Base-by-base conservation (phyloP, 2,888 invertebrate genomes). In the Acanthacorydalis orientalis region DNA sequence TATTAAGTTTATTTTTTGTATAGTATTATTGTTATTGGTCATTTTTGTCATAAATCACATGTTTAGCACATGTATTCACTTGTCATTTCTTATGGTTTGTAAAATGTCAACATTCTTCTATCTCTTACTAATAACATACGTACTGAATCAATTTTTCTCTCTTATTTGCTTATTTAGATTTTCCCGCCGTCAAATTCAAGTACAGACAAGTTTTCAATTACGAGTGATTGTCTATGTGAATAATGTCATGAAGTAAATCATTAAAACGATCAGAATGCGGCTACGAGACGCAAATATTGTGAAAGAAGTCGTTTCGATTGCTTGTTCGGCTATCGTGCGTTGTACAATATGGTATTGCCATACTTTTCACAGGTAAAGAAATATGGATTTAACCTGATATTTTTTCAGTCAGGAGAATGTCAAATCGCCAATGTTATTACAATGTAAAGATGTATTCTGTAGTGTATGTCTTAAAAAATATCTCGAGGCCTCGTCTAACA, bases 381-480 rank as follows among this genome's bases (percentile, higher is more conserved):
- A 16, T 4, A 34, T 10, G 11, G 4, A 31, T 9, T 10, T 46
- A 39, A 35, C 31, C 32, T 39, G 14, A 50, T 10, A 12, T 32
- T 14, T 12, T 33, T 52, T 15, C 48, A 61, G 60, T 45, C 46
- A 57, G 44, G 52, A 57, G 8, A 48, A 51, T 7, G 53, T 59
- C 16, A 44, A 48, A 11, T 47, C 56, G 3, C 53, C 59, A 4
- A 50, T 53, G 14, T 55, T 51, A 47, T 56, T 59, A 34, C 42
- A 47, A 15, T 61, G 60, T 43, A 57, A 57, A 1, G 60, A 61
- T 47, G 53, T 53, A 32, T 60, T 57, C 40, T 61, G 61, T 46
- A 48, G 45, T 4, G 8, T 15, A 1, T 61, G 61, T 32, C 56
- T 59, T 10, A 46, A 49, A 15, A 47, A n/a, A 12, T 45, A 58